Evolutionary conservation across 2,797 vertebrate genomes (phyloP).

Genomic region (Argentina silus): DNA sequence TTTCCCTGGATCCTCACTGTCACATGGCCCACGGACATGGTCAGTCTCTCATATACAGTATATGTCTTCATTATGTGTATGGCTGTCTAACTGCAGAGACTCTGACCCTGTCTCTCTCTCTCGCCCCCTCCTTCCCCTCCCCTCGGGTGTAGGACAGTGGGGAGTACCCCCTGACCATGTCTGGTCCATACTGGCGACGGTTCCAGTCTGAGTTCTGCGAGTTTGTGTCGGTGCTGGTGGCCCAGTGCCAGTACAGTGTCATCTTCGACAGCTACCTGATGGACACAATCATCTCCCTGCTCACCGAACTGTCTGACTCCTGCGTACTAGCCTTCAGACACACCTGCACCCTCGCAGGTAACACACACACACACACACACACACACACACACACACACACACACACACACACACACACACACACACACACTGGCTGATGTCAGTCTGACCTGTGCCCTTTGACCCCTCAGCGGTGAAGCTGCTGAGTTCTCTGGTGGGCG

Average conservation of each 20-base stretch:
- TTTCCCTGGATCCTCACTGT: slow-evolving; percentile 96
- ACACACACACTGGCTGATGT: not conserved
- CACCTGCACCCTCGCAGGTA: slow-evolving; percentile 92
- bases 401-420: not conserved
- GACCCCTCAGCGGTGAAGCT: slow-evolving; percentile 84
- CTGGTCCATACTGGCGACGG: slow-evolving; percentile 86
- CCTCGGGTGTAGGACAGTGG: slow-evolving; percentile 75
- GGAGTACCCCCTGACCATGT: slow-evolving; percentile 87
- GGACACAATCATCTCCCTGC: slow-evolving; percentile 85
- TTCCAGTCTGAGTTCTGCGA: slow-evolving; percentile 90
- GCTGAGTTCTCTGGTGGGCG: slow-evolving; percentile 81
- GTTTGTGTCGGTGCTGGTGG: slow-evolving; percentile 87
- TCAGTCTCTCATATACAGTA: slow-evolving; percentile 54
- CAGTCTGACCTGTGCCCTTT: not conserved
- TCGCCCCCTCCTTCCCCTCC: not conserved
- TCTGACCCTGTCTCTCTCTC: not conserved
- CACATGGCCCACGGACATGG: slow-evolving; percentile 89
- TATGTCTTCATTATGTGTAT: not conserved
- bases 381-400: not conserved
- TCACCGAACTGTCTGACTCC: slow-evolving; percentile 87
- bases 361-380: slow-evolving; percentile 17
- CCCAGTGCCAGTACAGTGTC: slow-evolving; percentile 85
- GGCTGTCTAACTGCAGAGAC: not conserved
- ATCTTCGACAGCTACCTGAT: slow-evolving; percentile 89
- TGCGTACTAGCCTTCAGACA: slow-evolving; percentile 88